A percentile compares a stretch with the other conserved stretches of the same genome.
Evolutionary conservation across 2,797 vertebrate genomes (phyloP).

Genomic region (Acanthopagrus latus): DNA sequence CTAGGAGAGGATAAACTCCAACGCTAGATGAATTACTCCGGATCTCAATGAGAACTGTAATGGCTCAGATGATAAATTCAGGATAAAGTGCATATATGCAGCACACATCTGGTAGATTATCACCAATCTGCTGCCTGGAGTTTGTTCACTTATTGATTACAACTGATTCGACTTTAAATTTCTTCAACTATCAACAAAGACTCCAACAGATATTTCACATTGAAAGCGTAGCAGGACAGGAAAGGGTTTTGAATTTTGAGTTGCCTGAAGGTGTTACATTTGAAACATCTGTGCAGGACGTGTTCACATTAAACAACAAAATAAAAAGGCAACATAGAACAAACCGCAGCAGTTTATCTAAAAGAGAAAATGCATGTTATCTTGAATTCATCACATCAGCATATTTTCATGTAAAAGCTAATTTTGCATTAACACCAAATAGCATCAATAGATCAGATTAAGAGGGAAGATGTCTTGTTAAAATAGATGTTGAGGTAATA

Average conservation of each 20-base stretch:
- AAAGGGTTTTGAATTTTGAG: background rate
- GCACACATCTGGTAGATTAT: background rate
- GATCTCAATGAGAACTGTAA: background rate
- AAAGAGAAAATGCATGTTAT: background rate
- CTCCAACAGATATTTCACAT: background rate
- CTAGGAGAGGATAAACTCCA: background rate
- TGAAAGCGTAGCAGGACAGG: background rate
- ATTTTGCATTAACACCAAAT: background rate
- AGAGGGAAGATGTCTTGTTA: background rate
- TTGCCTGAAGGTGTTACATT: background rate
- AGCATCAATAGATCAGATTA: constrained; percentile 1
- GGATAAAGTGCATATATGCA: background rate
- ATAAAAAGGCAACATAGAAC: background rate
- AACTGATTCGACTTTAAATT: background rate
- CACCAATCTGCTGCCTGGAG: background rate
- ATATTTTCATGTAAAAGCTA: background rate
- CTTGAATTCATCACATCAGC: background rate
- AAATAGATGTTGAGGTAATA: background rate
- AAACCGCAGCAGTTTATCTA: background rate
- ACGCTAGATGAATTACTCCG: background rate
- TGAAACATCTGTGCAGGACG: background rate
- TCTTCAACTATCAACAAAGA: background rate
- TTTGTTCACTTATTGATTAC: background rate
- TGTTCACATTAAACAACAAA: background rate
- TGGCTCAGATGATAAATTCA: background rate